phyloP scores from a whole-genome alignment of 1,140 invertebrate species.

The Carposina sasakii region DNA sequence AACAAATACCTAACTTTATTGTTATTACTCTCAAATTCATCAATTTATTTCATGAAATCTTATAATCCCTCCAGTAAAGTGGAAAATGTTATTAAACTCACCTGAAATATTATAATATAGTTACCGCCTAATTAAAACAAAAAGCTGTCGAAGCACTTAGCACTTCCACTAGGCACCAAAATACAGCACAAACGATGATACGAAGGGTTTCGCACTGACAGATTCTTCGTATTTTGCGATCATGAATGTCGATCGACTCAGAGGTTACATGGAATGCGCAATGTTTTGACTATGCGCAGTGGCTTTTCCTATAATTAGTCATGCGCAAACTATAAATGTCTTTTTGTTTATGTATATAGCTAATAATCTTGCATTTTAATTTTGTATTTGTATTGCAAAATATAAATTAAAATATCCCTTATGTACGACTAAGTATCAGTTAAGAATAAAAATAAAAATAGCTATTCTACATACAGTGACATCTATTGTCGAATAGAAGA shows the following conservation, averaged over 20 bases:
- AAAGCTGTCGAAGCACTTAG: slow-evolving; percentile 48
- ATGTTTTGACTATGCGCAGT: slow-evolving; percentile 71
- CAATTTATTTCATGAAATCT: too few relatives aligned
- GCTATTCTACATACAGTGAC: not conserved
- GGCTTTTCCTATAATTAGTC: slow-evolving; percentile 47
- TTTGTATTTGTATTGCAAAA: not conserved
- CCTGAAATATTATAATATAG: slow-evolving; percentile 41
- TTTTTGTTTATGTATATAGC: not conserved
- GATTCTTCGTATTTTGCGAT: slow-evolving; percentile 23
- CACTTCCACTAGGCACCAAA: slow-evolving; percentile 61
- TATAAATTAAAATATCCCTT: not conserved
- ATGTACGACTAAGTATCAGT: too few relatives aligned
- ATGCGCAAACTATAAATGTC: slow-evolving; percentile 37
- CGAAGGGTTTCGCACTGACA: slow-evolving; percentile 52
- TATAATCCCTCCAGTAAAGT: too few relatives aligned
- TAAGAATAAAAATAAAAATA: not conserved
- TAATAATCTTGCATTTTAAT: not conserved
- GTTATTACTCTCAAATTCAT: too few relatives aligned
- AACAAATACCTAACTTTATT: too few relatives aligned
- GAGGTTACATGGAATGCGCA: slow-evolving; percentile 67
- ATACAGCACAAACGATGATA: slow-evolving; percentile 52
- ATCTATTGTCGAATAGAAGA: not conserved
- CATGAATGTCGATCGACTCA: slow-evolving; percentile 54
- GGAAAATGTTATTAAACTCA: too few relatives aligned
- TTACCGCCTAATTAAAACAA: slow-evolving; percentile 39